Base-by-base conservation (phyloP, 2,797 vertebrate species). In the Amphiprion clarkii region DNA sequence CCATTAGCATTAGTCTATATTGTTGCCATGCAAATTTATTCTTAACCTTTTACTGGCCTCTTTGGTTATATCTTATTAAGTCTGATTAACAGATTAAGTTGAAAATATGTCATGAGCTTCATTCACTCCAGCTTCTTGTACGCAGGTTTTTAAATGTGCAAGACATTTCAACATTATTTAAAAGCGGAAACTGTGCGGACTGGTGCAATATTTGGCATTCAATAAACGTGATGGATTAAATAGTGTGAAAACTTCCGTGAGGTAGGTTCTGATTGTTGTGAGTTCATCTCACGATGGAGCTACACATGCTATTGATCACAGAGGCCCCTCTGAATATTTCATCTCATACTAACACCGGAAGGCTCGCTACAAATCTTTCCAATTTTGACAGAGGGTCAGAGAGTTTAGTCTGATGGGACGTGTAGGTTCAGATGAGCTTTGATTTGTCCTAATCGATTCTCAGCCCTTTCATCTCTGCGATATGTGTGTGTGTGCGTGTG, bases 371-470 rank as follows among this genome's bases (percentile, higher is more conserved):
- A 94, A 92, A 93, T 93, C 87, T 93, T 79, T 84, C 74, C 77
- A 79, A 80, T 91, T 92, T 89, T 87, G 76, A 91, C 82, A 84
- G 88, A 74, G 74, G 78, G 82, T 78, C 87, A 82, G 81, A 87
- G 86, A 91, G 87, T 88, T 88, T 80, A 88, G 87, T 90, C 88
- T 87, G 89, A 92, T 86, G 86, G 89, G 86, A 92, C 78, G 57
- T 73, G 87, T 87, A 84, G 78, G 86, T 87, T 91, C 88, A 89
- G 84, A 88, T 89, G 70, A 90, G 90, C 89, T 93, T 93, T 92
- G 90, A 93, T 93, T 92, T 84, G 90, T 88, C 85, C 68, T 86
- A 80, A 92, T 94, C 86, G 83, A 93, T 93, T 86, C 85, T 51
- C 83, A 69, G 89, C 79, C 66, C 92, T 94, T 94, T 94, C 89